Conservation (phyloP, 2,888 invertebrate genomes). For the Urechis unicinctus region DNA sequence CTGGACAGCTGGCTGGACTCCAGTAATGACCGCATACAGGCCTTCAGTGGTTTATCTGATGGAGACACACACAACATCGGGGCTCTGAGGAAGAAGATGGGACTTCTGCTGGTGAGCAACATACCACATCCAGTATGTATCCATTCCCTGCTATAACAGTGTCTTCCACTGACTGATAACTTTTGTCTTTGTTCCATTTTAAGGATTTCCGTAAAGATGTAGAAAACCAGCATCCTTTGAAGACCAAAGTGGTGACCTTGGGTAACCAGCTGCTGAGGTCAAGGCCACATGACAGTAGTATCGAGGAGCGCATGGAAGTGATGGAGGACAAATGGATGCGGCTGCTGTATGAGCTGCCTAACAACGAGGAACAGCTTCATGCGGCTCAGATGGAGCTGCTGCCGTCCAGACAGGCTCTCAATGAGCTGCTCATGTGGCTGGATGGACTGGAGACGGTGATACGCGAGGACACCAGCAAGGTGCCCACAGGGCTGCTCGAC, state of each 20-base stretch:
- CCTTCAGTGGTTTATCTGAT: constrained; percentile 29
- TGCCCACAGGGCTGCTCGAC: constrained; percentile 31
- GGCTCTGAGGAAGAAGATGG: constrained; percentile 34
- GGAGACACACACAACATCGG: constrained; percentile 34
- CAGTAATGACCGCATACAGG: constrained; percentile 30
- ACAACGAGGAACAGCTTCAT: constrained; percentile 37
- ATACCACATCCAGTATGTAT: neutral
- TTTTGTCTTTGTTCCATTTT: neutral
- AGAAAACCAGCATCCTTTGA: constrained; percentile 34
- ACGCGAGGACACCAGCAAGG: constrained; percentile 26
- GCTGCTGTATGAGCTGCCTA: constrained; percentile 33
- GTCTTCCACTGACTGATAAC: no score
- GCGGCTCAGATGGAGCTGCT: constrained; percentile 44
- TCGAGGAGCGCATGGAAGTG: constrained; percentile 27
- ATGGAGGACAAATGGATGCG: constrained; percentile 39
- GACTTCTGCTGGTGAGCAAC: constrained; percentile 34
- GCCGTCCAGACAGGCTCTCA: constrained; percentile 44
- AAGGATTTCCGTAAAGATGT: constrained; percentile 46
- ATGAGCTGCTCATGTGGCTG: constrained; percentile 40
- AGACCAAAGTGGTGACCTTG: constrained; percentile 30
- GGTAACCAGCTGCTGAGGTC: constrained; percentile 35
- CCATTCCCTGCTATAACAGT: neutral
- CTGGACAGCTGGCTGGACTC: constrained; percentile 37
- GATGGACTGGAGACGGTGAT: constrained; percentile 32
- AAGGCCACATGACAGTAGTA: constrained; percentile 28